Conservation (phyloP, 2,888 invertebrate species). For the Augiades crinisus region DNA sequence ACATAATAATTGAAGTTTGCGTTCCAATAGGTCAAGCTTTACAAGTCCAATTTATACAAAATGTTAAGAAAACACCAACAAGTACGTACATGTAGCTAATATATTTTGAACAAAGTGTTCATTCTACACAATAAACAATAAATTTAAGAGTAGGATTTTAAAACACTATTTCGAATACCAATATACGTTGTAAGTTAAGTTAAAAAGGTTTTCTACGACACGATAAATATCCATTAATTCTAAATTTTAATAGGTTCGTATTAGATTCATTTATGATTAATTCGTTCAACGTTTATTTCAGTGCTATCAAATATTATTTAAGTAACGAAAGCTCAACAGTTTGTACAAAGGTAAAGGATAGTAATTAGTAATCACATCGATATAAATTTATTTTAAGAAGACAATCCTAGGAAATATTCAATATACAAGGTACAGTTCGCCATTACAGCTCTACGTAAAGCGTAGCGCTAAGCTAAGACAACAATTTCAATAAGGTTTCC, state of each 20-base stretch:
- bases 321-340: not conserved
- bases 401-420: not conserved
- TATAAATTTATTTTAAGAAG: not conserved
- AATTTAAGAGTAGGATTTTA: not conserved
- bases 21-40: not conserved
- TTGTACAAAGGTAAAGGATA: not conserved
- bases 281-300: not conserved
- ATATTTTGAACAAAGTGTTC: not conserved
- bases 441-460: not conserved
- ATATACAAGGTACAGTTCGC: not conserved
- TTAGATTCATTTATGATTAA: not conserved
- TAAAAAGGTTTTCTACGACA: not conserved
- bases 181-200: not conserved
- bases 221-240: not conserved
- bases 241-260: conserved; percentile 1
- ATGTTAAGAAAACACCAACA: not conserved
- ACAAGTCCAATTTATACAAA: not conserved
- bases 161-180: not conserved
- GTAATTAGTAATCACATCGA: not conserved
- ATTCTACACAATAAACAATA: conserved; percentile 15
- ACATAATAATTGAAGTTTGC: not conserved
- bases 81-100: no score
- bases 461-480: not conserved
- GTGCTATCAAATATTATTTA: not conserved
- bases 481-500: not conserved